Evolutionary conservation across 2,113 vertebrate species (phyloP).

Genomic region (Suricata suricatta): DNA sequence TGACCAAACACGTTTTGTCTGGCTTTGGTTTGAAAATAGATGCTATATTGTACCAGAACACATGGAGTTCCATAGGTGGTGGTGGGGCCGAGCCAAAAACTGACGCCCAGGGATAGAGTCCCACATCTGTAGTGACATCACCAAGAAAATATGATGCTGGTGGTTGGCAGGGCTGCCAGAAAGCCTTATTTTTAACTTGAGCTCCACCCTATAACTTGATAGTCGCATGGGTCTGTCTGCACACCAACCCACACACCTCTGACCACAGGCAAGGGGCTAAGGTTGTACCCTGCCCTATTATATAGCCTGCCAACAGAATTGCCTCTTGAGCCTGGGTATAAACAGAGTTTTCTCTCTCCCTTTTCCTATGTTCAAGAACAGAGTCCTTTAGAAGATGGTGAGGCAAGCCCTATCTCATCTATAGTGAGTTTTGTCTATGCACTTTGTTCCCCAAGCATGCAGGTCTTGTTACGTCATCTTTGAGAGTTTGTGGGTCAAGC

Average conservation of each 20-base stretch:
- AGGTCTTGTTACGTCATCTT: background rate
- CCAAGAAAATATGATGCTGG: constrained; percentile 46
- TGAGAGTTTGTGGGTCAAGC: background rate
- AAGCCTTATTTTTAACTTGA: constrained; percentile 73
- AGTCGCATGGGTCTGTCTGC: constrained; percentile 69
- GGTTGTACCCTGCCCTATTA: background rate
- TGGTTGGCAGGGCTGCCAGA: constrained; percentile 53
- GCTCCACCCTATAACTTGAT: constrained; percentile 65
- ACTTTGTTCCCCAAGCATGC: background rate
- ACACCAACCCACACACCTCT: constrained; percentile 77
- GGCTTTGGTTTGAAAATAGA: constrained; percentile 14
- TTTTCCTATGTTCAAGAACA: background rate
- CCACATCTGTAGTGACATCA: constrained; percentile 77
- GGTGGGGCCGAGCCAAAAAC: background rate
- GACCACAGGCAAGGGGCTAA: constrained; percentile 52
- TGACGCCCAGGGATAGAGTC: constrained; percentile 4
- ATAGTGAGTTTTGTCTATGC: background rate
- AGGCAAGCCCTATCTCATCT: background rate
- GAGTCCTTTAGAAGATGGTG: background rate
- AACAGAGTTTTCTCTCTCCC: background rate
- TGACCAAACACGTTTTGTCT: constrained; percentile 64
- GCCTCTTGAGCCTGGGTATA: background rate
- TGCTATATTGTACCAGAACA: background rate
- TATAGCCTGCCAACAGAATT: background rate
- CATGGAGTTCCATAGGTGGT: background rate